Conservation (phyloP, 2,113 vertebrate genomes). For the Pardalotus punctatus region DNA sequence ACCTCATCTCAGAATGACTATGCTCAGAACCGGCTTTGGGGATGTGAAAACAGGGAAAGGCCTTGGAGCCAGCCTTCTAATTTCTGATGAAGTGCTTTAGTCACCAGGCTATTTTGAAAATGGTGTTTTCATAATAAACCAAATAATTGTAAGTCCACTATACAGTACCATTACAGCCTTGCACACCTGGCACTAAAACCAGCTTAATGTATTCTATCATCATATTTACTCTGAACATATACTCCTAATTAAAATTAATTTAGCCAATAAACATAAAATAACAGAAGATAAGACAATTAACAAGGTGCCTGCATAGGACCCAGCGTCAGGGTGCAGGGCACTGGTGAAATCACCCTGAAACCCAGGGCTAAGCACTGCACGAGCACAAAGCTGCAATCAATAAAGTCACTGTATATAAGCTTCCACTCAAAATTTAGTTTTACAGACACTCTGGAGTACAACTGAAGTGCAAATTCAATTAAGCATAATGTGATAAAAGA, state of each 20-base stretch:
- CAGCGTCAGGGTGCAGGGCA: not conserved
- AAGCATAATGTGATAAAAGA: not conserved
- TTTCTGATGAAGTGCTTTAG: not conserved
- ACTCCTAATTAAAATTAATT: not conserved
- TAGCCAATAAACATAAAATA: not conserved
- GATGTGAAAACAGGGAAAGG: not conserved
- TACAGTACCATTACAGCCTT: not conserved
- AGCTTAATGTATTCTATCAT: not conserved
- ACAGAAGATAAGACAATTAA: not conserved
- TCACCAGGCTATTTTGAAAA: not conserved
- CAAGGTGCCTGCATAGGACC: not conserved
- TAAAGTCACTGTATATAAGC: not conserved
- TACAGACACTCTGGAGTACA: not conserved
- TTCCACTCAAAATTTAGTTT: not conserved
- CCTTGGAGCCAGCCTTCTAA: not conserved
- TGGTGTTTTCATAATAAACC: not conserved
- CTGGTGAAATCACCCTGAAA: not conserved
- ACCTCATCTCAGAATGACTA: not conserved
- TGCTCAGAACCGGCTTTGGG: not conserved
- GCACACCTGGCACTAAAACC: not conserved
- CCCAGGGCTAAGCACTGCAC: not conserved
- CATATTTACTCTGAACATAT: not conserved
- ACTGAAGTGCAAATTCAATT: not conserved
- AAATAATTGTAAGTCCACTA: not conserved
- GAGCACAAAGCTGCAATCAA: not conserved